These are phyloP conservation scores for Philopotamus ludificatus DNA, from an alignment of 1,140 invertebrate species.

Conservation along the genomic window DNA sequence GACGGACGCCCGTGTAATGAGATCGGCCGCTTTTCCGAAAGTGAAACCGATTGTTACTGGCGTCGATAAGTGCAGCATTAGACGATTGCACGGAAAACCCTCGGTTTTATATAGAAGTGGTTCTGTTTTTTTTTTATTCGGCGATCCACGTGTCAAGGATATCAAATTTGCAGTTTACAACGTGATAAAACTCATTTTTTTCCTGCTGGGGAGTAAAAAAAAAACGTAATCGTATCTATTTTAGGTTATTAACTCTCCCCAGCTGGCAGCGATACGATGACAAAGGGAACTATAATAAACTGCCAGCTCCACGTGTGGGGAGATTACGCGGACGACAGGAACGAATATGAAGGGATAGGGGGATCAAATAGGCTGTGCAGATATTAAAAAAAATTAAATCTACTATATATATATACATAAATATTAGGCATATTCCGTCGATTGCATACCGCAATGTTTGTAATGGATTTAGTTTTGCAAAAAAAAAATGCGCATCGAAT, in stretches of 20 bases:
- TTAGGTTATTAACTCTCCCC: conserved; percentile 6
- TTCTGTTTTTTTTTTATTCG: no score
- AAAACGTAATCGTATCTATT: conserved; percentile 6
- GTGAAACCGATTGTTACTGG: not conserved
- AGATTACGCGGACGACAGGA: conserved; percentile 12
- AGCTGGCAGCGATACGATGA: conserved; percentile 13
- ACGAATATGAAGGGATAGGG: conserved; percentile 3
- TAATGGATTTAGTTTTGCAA: no score
- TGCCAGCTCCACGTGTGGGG: conserved; percentile 14
- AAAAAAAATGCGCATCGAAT: no score
- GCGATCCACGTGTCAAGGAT: no score
- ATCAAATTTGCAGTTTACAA: no score
- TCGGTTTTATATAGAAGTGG: no score
- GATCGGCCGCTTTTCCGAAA: not conserved
- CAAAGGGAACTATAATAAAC: conserved; percentile 30
- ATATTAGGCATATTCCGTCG: no score
- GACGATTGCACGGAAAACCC: not conserved
- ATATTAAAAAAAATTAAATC: no score
- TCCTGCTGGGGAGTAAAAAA: no score
- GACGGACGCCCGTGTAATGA: not conserved
- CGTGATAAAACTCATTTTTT: no score
- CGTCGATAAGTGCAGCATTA: not conserved
- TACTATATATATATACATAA: no score
- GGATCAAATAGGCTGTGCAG: not conserved
- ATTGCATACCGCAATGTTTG: no score